These are phyloP conservation scores for Plebejus argus DNA, from an alignment of 2,888 invertebrate genomes.

Conservation along the genomic window DNA sequence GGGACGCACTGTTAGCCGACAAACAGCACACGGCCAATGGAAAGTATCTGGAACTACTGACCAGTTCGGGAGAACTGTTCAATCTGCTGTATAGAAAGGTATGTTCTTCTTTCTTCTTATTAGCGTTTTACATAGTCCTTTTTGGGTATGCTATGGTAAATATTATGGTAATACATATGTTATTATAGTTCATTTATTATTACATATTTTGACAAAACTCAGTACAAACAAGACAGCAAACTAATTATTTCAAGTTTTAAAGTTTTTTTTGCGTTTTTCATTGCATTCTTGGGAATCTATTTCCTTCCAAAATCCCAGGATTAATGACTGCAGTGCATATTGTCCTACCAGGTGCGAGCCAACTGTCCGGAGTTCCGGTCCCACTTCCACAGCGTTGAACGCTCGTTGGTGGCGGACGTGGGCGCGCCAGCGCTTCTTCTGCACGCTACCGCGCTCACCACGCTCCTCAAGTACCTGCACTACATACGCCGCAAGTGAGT, in stretches of 20 bases:
- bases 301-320: background rate
- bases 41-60: constrained; percentile 87
- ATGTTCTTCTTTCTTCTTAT: background rate
- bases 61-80: constrained; percentile 84
- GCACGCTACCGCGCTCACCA: constrained; percentile 87
- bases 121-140: background rate
- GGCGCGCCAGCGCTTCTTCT: constrained; percentile 80
- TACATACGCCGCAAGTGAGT: constrained; percentile 83
- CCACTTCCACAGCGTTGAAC: constrained; percentile 90
- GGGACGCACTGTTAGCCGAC: constrained; percentile 81
- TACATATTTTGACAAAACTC: too few relatives aligned
- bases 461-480: constrained; percentile 85
- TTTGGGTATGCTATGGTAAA: too few relatives aligned
- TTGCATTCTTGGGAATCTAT: background rate
- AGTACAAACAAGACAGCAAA: too few relatives aligned
- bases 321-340: background rate
- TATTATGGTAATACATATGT: too few relatives aligned
- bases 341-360: constrained; percentile 83
- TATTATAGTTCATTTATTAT: too few relatives aligned
- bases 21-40: constrained; percentile 88
- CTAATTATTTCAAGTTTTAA: too few relatives aligned
- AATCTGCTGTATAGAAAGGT: constrained; percentile 89
- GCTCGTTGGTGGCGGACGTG: constrained; percentile 86
- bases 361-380: constrained; percentile 91
- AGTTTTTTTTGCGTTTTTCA: too few relatives aligned